Conservation (phyloP, 2,888 invertebrate genomes). For the Eurytoma californica region DNA sequence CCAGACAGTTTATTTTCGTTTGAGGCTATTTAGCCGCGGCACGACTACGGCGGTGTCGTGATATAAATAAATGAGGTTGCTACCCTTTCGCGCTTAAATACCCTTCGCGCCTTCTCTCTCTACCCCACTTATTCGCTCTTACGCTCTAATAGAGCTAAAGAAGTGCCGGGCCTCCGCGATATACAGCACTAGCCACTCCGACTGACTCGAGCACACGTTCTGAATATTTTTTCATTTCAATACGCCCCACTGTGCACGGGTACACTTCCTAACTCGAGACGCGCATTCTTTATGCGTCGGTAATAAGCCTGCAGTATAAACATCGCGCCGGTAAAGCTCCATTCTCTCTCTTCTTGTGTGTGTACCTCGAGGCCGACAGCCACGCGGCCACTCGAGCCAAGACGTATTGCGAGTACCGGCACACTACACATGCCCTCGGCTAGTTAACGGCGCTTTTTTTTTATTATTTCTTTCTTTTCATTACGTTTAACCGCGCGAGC, state of each 20-base stretch:
- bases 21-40: conserved; percentile 38
- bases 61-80: conserved; percentile 62
- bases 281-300: conserved; percentile 34
- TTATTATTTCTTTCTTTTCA: not conserved
- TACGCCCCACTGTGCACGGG: not conserved
- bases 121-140: not conserved
- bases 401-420: conserved; percentile 16
- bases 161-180: conserved; percentile 7
- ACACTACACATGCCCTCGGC: not conserved
- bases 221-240: conserved; percentile 33
- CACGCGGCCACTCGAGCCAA: conserved; percentile 12
- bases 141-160: conserved; percentile 26
- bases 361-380: not conserved
- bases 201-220: conserved; percentile 16
- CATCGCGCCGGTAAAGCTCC: not conserved
- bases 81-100: conserved; percentile 60
- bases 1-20: conserved; percentile 46
- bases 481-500: too few relatives aligned
- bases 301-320: conserved; percentile 15
- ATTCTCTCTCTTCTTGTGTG: not conserved
- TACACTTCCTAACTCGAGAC: not conserved
- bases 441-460: conserved; percentile 32
- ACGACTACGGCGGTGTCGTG: conserved; percentile 45
- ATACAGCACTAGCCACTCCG: not conserved
- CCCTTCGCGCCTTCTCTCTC: conserved; percentile 33